Percentiles rank a stretch among this genome's conserved stretches.
phyloP scores from a whole-genome alignment of 2,888 invertebrate genomes.

The Andrena marginata region DNA sequence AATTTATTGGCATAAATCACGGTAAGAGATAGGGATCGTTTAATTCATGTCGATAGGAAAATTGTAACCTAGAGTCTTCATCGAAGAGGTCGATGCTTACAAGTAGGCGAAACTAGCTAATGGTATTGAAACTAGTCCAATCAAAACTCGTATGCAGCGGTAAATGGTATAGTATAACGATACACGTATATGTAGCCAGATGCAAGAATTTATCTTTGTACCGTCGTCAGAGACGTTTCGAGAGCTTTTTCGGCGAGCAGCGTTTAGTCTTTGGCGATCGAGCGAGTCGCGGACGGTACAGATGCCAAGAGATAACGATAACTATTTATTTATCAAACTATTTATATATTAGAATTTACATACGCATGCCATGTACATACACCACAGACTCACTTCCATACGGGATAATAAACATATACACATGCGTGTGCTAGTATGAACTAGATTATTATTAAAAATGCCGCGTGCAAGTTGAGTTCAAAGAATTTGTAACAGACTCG shows the following conservation, averaged over 20 bases:
- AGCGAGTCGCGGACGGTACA: slow-evolving; percentile 33
- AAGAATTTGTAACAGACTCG: slow-evolving; percentile 18
- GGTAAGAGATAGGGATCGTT: slow-evolving; percentile 14
- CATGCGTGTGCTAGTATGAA: slow-evolving; percentile 23
- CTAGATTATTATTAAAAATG: slow-evolving; percentile 18
- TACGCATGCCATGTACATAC: slow-evolving; percentile 35
- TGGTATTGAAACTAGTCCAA: slow-evolving; percentile 67
- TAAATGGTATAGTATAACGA: slow-evolving; percentile 43
- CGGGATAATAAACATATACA: slow-evolving; percentile 33
- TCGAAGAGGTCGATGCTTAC: slow-evolving; percentile 41
- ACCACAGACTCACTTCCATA: slow-evolving; percentile 11
- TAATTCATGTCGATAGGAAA: slow-evolving; percentile 26
- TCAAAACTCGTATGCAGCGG: slow-evolving; percentile 41
- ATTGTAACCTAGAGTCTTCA: slow-evolving; percentile 11
- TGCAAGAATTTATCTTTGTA: slow-evolving; percentile 40
- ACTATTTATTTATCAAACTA: slow-evolving; percentile 73
- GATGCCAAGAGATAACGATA: slow-evolving; percentile 48
- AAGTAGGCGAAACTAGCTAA: slow-evolving; percentile 59
- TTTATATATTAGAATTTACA: slow-evolving; percentile 68
- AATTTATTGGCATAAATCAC: neutral
- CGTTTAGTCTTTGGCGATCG: slow-evolving; percentile 21
- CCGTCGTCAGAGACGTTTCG: slow-evolving; percentile 39
- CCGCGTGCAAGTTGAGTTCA: neutral
- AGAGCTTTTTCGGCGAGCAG: slow-evolving; percentile 11
- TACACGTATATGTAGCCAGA: slow-evolving; percentile 27